phyloP scores from a whole-genome alignment of 1,140 invertebrate genomes.

The Bombus balteatus region DNA sequence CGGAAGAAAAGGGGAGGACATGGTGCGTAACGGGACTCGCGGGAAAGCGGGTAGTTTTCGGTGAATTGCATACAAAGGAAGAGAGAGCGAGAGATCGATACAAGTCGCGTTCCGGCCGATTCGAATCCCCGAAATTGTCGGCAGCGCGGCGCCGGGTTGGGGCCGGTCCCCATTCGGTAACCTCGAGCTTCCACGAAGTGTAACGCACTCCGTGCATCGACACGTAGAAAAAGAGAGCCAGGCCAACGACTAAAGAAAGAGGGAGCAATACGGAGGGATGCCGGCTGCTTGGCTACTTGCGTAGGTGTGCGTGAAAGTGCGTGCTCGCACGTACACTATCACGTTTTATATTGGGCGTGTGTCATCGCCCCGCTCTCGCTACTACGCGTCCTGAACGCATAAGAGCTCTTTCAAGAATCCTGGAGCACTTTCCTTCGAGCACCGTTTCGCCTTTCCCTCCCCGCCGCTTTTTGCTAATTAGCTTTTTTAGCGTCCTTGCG shows the following conservation, averaged over 20 bases:
- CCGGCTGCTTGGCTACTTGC: background rate
- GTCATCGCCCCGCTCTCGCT: slow-evolving; percentile 68
- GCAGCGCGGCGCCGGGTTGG: slow-evolving; percentile 14
- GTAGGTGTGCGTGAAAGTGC: slow-evolving; percentile 32
- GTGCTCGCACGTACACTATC: slow-evolving; percentile 35
- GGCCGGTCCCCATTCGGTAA: slow-evolving; percentile 26
- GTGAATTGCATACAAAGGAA: background rate
- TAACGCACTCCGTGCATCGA: slow-evolving; percentile 45
- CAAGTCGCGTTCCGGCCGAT: slow-evolving; percentile 15
- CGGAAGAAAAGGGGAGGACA: too few relatives aligned
- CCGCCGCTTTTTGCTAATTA: slow-evolving; percentile 24
- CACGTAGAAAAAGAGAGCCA: slow-evolving; percentile 16
- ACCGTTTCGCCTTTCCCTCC: background rate
- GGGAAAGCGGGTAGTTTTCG: background rate
- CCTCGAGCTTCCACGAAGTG: slow-evolving; percentile 37
- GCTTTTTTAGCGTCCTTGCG: background rate
- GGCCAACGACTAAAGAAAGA: background rate
- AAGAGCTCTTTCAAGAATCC: slow-evolving; percentile 39
- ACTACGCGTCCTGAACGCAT: slow-evolving; percentile 72
- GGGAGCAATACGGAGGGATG: background rate
- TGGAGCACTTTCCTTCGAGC: slow-evolving; percentile 42
- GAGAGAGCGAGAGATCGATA: slow-evolving; percentile 33
- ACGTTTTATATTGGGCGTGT: slow-evolving; percentile 72
- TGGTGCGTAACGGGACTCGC: background rate
- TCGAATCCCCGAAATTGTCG: slow-evolving; percentile 50